Conservation (phyloP, 1,140 invertebrate species). For the Caenorhabditis briggsae region DNA sequence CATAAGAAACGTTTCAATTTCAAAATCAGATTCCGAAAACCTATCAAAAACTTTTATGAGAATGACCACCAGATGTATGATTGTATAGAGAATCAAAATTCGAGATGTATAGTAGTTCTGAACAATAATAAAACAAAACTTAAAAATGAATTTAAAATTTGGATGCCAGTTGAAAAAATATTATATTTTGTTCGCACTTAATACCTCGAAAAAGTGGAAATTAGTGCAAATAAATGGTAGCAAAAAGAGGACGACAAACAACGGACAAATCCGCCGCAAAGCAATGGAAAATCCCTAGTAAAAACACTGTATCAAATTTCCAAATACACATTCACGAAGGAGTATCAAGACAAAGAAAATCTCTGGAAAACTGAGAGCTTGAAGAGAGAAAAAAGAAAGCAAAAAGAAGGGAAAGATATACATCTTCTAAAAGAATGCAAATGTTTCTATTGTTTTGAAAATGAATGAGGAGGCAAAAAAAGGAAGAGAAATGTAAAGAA, state of each 20-base stretch:
- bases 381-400: conserved; percentile 2
- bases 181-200: not conserved
- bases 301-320: conserved; percentile 51
- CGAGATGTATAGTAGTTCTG: too few species aligned
- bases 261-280: conserved; percentile 24
- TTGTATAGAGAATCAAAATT: not conserved
- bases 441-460: conserved; percentile 44
- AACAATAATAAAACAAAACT: too few species aligned
- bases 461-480: not conserved
- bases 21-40: conserved; percentile 8
- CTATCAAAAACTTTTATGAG: conserved; percentile 32
- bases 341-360: conserved; percentile 29
- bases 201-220: conserved; percentile 23
- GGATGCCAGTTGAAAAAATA: not conserved
- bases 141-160: too few species aligned
- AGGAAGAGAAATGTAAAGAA: not conserved
- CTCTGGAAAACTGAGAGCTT: conserved; percentile 42
- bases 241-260: conserved; percentile 48
- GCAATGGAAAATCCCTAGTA: conserved; percentile 29
- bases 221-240: conserved; percentile 39
- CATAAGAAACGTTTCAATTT: conserved; percentile 52
- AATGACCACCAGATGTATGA: conserved; percentile 45
- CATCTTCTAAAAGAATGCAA: conserved; percentile 8
- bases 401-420: not conserved
- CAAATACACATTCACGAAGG: conserved; percentile 36